These are phyloP conservation scores for Crotalus helleri DNA, from an alignment of 2,113 vertebrate species.

Conservation along the genomic window DNA sequence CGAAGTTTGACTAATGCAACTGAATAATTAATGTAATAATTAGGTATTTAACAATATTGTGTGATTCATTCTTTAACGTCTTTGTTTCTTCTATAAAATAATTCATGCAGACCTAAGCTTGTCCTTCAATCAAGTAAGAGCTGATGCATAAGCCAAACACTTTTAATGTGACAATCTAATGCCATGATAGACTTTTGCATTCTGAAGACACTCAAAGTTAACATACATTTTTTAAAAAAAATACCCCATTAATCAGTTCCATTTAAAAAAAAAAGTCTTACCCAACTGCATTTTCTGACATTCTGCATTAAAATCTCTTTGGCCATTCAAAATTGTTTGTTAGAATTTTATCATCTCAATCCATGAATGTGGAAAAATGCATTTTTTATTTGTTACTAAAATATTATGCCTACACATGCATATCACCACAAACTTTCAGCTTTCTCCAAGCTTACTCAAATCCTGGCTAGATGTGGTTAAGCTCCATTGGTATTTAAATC, in stretches of 20 bases:
- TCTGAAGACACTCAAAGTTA: slow-evolving; percentile 55
- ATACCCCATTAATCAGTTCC: slow-evolving; percentile 61
- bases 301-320: slow-evolving; percentile 54
- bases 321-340: slow-evolving; percentile 56
- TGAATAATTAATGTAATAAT: not conserved
- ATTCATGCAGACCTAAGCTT: slow-evolving; percentile 2
- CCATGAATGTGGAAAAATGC: slow-evolving; percentile 54
- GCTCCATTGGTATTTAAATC: slow-evolving; percentile 65
- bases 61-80: not conserved
- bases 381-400: slow-evolving; percentile 43
- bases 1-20: not conserved
- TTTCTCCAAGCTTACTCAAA: slow-evolving; percentile 41
- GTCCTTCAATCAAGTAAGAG: slow-evolving; percentile 41
- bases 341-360: slow-evolving; percentile 63
- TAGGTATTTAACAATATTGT: not conserved
- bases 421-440: slow-evolving; percentile 15
- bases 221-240: slow-evolving; percentile 38
- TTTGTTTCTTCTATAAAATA: slow-evolving; percentile 14
- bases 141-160: slow-evolving; percentile 18
- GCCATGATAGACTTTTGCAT: slow-evolving; percentile 44
- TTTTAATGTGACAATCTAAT: not conserved
- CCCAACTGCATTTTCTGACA: slow-evolving; percentile 50
- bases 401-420: not conserved
- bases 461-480: slow-evolving; percentile 61
- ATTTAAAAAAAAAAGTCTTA: slow-evolving; percentile 39